Conservation (phyloP, 2,113 vertebrate genomes). For the Scatophagus argus region DNA sequence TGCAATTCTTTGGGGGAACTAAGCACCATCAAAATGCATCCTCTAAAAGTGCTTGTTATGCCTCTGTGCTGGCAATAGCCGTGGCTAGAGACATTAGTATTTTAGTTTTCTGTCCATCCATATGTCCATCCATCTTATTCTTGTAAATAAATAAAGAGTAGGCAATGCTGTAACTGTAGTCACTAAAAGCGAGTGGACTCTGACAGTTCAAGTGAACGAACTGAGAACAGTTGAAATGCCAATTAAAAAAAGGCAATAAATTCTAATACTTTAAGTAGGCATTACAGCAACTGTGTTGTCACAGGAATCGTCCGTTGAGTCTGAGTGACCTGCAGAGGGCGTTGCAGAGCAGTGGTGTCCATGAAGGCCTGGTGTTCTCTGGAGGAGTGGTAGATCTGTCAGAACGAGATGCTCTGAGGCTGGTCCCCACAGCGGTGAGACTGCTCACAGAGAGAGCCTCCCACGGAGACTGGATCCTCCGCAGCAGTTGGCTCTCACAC, state of each 20-base stretch:
- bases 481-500: slow-evolving; percentile 93
- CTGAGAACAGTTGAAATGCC: not conserved
- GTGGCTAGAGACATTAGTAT: too few relatives aligned
- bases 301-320: slow-evolving; percentile 89
- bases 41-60: too few relatives aligned
- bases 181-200: too few relatives aligned
- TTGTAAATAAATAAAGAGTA: too few relatives aligned
- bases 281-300: slow-evolving; percentile 14
- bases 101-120: too few relatives aligned
- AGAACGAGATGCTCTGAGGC: slow-evolving; percentile 83
- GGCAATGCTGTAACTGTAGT: too few relatives aligned
- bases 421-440: slow-evolving; percentile 88
- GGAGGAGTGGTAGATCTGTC: slow-evolving; percentile 74
- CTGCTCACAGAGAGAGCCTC: slow-evolving; percentile 90
- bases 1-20: too few relatives aligned
- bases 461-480: slow-evolving; percentile 93
- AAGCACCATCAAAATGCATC: too few relatives aligned
- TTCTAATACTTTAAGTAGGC: not conserved
- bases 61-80: too few relatives aligned
- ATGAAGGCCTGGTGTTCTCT: slow-evolving; percentile 86
- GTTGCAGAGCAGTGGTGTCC: slow-evolving; percentile 84
- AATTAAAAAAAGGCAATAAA: too few relatives aligned
- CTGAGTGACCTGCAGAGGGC: slow-evolving; percentile 89
- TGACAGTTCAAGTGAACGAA: not conserved
- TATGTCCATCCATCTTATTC: too few relatives aligned